A percentile compares a stretch with the other conserved stretches of the same genome.
Conservation (phyloP, 2,888 invertebrate species). For the Drosophila demipolita region DNA sequence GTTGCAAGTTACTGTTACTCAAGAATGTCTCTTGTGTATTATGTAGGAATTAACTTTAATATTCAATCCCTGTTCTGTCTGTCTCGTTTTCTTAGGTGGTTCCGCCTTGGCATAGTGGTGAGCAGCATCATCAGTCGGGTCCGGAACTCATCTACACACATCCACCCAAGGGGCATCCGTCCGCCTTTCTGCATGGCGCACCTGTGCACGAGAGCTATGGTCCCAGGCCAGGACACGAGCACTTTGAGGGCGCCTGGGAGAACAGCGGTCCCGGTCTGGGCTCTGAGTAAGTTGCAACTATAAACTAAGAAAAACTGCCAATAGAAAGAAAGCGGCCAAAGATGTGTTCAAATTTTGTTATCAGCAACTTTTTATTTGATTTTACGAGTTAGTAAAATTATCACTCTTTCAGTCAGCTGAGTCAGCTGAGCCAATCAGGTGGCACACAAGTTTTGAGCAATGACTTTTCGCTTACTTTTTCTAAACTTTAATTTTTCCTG, state of each 20-base stretch:
- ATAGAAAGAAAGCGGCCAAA: background rate
- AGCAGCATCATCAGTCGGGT: slow-evolving; percentile 72
- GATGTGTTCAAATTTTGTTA: background rate
- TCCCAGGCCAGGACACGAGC: slow-evolving; percentile 83
- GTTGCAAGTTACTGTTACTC: slow-evolving; percentile 13
- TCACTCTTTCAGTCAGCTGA: background rate
- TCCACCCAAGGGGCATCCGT: slow-evolving; percentile 84
- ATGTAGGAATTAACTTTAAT: slow-evolving; percentile 32
- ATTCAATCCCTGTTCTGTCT: background rate
- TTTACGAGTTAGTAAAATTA: background rate
- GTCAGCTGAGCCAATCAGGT: background rate
- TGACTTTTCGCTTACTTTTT: background rate
- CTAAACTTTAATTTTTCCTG: background rate
- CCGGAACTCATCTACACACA: slow-evolving; percentile 84
- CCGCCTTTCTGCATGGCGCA: slow-evolving; percentile 82
- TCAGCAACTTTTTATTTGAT: background rate
- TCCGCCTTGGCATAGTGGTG: slow-evolving; percentile 82
- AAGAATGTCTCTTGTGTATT: slow-evolving; percentile 10
- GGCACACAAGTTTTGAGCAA: background rate
- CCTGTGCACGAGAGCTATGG: slow-evolving; percentile 81
- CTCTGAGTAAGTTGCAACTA: slow-evolving; percentile 86
- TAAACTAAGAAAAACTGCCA: background rate
- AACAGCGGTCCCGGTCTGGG: slow-evolving; percentile 88
- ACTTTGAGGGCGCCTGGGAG: slow-evolving; percentile 87
- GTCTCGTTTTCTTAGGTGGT: slow-evolving; percentile 69